These are phyloP conservation scores for Drosophila baimaii DNA, from an alignment of 1,140 invertebrate genomes.

Conservation along the genomic window DNA sequence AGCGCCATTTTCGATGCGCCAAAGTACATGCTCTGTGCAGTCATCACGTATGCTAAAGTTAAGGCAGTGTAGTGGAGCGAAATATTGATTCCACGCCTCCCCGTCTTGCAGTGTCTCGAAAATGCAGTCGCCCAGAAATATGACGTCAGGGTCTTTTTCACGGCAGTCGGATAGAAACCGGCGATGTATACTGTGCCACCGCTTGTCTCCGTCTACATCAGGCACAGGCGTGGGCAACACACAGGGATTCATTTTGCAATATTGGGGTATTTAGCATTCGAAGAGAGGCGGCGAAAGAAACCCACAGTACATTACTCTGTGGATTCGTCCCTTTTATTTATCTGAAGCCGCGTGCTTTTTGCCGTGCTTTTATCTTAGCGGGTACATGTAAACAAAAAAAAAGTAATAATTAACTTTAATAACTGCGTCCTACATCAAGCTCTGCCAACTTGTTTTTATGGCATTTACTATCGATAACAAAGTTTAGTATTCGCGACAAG, in stretches of 20 bases:
- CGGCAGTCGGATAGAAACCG: conserved; percentile 91
- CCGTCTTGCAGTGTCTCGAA: conserved; percentile 91
- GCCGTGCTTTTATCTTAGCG: background rate
- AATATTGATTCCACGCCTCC: conserved; percentile 93
- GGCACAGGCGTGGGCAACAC: conserved; percentile 86
- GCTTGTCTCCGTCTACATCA: conserved; percentile 85
- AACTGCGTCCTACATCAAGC: conserved; percentile 13
- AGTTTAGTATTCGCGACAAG: background rate
- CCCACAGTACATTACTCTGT: conserved; percentile 14
- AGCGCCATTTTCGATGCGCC: conserved; percentile 94
- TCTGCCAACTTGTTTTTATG: conserved; percentile 2
- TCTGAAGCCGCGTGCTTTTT: background rate
- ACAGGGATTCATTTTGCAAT: conserved; percentile 86
- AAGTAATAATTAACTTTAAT: conserved; percentile 20
- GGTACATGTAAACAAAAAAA: conserved; percentile 18
- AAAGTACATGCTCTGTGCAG: conserved; percentile 94
- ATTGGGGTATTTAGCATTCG: conserved; percentile 12
- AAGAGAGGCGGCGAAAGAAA: background rate
- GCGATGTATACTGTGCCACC: conserved; percentile 87
- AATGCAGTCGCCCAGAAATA: conserved; percentile 95
- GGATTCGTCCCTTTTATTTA: conserved; percentile 1
- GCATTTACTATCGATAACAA: background rate
- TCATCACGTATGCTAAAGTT: conserved; percentile 96
- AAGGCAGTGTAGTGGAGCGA: conserved; percentile 93
- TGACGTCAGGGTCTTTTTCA: conserved; percentile 95